Evolutionary conservation across 1,140 invertebrate genomes (phyloP).

Genomic region (Lucilia sericata): DNA sequence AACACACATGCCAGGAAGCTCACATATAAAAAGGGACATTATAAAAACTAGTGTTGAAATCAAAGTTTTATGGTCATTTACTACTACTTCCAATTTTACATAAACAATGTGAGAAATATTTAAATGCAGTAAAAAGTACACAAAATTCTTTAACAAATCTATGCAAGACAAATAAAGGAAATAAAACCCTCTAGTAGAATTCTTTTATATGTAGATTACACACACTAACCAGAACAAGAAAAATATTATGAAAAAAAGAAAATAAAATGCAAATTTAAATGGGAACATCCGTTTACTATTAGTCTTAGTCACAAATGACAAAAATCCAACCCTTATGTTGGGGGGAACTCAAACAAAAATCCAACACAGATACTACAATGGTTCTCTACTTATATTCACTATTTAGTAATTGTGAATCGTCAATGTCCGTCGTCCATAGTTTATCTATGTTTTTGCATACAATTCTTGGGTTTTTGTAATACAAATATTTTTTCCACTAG

Average conservation of each 20-base stretch:
- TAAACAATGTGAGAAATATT: neutral
- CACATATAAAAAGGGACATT: neutral
- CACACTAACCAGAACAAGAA: neutral
- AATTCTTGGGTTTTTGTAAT: neutral
- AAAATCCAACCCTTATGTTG: neutral
- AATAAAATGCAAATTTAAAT: constrained; percentile 36
- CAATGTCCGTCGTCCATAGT: neutral
- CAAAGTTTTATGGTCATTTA: constrained; percentile 3
- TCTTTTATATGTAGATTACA: neutral
- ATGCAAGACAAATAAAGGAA: neutral
- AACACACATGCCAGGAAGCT: neutral
- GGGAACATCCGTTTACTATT: constrained; percentile 42
- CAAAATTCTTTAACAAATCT: neutral
- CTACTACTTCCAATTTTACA: neutral
- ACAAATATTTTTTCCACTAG: neutral
- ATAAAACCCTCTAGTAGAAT: neutral
- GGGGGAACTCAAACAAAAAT: neutral
- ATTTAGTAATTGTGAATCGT: neutral
- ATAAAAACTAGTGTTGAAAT: neutral
- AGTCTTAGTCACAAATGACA: constrained; percentile 33
- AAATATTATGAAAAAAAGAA: neutral
- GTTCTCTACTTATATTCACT: neutral
- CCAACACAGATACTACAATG: neutral
- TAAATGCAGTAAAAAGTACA: too few species aligned
- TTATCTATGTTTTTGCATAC: constrained; percentile 17